Evolutionary conservation across 1,140 invertebrate genomes (phyloP).

Genomic region (Drosophila elegans): DNA sequence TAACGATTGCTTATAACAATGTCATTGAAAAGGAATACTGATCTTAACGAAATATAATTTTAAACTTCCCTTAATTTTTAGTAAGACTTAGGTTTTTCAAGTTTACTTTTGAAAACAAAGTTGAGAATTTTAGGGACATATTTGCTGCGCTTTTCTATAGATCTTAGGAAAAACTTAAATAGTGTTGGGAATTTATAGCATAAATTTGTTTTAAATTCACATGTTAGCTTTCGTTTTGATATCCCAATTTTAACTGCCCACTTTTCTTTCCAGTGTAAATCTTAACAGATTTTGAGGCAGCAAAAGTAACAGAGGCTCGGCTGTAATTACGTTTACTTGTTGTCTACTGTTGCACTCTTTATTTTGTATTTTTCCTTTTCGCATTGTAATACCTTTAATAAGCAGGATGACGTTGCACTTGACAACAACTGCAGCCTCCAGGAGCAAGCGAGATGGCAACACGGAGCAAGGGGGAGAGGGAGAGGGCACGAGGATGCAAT

Average conservation of each 20-base stretch:
- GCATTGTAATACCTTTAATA: constrained; percentile 78
- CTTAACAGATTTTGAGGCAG: constrained; percentile 29
- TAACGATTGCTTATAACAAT: too few species aligned
- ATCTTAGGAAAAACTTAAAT: too few species aligned
- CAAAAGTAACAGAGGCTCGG: constrained; percentile 42
- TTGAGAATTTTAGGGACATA: too few species aligned
- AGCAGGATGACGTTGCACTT: constrained; percentile 82
- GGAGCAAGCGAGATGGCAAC: background rate
- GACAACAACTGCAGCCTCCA: constrained; percentile 53
- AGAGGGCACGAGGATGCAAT: background rate
- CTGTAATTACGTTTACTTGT: constrained; percentile 81
- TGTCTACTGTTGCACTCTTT: constrained; percentile 58
- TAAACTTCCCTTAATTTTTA: too few species aligned
- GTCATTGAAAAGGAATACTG: too few species aligned
- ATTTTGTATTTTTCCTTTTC: constrained; percentile 30
- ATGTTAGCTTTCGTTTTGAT: too few species aligned
- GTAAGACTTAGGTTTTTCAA: too few species aligned
- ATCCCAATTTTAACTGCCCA: background rate
- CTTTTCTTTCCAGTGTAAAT: constrained; percentile 8
- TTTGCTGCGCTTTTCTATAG: too few species aligned
- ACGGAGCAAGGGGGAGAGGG: background rate
- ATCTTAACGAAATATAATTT: too few species aligned
- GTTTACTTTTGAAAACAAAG: too few species aligned
- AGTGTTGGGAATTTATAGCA: too few species aligned
- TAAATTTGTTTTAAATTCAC: too few species aligned